Percentiles rank a stretch among this genome's conserved stretches.
Evolutionary conservation across 2,797 vertebrate genomes (phyloP).

Genomic region (Orientallactaga sibirica): DNA sequence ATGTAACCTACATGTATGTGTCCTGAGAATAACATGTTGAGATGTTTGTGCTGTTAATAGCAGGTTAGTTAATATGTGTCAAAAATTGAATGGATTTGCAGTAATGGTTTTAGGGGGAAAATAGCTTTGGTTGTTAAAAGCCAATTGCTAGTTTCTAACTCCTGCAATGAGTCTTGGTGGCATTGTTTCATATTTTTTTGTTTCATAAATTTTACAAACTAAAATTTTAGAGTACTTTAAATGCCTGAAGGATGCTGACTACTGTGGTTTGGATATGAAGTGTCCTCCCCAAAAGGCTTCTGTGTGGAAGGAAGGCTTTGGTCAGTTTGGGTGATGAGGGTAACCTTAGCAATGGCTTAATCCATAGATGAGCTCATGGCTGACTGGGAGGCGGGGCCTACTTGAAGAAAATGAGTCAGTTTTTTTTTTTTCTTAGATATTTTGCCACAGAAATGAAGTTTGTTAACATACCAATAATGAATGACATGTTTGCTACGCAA

Average conservation of each 20-base stretch:
- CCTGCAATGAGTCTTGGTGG: not conserved
- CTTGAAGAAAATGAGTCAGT: not conserved
- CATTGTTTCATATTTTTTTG: not conserved
- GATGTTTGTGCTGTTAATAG: constrained; percentile 24
- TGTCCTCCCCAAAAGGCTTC: not conserved
- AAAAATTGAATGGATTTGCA: constrained; percentile 15
- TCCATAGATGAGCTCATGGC: not conserved
- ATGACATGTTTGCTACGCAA: not conserved
- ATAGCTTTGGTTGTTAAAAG: constrained; percentile 32
- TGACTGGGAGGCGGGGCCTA: not conserved
- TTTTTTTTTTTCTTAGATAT: not conserved
- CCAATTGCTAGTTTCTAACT: not conserved
- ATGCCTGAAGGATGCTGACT: not conserved
- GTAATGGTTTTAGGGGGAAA: not conserved
- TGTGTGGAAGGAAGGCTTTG: not conserved
- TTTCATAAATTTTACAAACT: not conserved
- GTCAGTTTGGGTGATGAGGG: not conserved
- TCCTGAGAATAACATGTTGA: not conserved
- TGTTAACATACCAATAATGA: not conserved
- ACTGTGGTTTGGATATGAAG: not conserved
- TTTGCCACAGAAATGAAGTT: not conserved
- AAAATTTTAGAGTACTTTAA: constrained; percentile 21
- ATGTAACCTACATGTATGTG: not conserved
- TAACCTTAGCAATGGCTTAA: not conserved
- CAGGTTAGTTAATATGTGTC: not conserved